These are phyloP conservation scores for Mustela nigripes DNA, from an alignment of 2,113 vertebrate species.

Conservation along the genomic window DNA sequence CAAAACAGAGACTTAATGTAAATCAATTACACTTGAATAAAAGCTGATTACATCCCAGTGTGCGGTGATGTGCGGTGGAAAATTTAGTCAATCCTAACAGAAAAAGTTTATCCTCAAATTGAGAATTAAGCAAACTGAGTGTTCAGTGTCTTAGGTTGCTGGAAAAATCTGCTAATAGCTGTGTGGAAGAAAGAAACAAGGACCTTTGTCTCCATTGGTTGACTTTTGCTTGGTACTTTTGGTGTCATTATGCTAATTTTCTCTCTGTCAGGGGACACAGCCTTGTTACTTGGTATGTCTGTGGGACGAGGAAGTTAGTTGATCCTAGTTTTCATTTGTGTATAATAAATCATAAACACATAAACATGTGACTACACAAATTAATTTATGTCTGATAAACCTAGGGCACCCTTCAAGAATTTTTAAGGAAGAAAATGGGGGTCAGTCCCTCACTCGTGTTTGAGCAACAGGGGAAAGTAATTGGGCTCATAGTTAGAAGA, in stretches of 20 bases:
- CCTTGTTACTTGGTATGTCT: not conserved
- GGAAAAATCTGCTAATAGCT: constrained; percentile 56
- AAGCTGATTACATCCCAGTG: constrained; percentile 49
- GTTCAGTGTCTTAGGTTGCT: constrained; percentile 14
- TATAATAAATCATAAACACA: constrained; percentile 1
- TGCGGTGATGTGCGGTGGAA: constrained; percentile 16
- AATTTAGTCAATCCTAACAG: constrained; percentile 57
- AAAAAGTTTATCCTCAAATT: constrained; percentile 43
- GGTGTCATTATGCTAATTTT: not conserved
- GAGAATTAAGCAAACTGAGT: constrained; percentile 20
- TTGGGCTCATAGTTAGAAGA: not conserved
- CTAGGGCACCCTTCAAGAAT: not conserved
- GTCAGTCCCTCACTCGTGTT: not conserved
- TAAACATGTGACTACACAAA: not conserved
- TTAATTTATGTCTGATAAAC: not conserved
- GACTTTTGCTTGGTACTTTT: constrained; percentile 43
- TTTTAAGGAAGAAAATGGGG: not conserved
- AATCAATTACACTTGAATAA: constrained; percentile 63
- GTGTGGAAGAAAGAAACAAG: constrained; percentile 1
- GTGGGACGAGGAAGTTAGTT: not conserved
- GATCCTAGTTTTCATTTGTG: not conserved
- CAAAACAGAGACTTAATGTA: constrained; percentile 50
- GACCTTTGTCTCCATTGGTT: constrained; percentile 10
- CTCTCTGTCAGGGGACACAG: not conserved
- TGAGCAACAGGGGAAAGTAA: not conserved